Percentiles rank a stretch among this genome's conserved stretches.
Evolutionary conservation across 2,888 invertebrate genomes (phyloP).

Genomic region (Myathropa florea): DNA sequence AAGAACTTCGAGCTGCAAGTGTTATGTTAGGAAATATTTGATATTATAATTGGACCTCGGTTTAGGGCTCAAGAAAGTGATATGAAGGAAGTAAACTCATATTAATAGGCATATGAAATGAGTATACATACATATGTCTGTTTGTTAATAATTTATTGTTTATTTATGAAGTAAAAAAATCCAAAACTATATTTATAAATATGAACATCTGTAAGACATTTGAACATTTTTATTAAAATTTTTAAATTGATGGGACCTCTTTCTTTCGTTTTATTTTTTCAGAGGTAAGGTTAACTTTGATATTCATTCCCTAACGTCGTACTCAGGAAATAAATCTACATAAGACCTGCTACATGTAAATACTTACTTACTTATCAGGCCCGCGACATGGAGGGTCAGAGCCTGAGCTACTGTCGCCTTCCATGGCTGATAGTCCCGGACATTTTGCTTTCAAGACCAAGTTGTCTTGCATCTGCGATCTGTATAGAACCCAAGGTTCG

Average conservation of each 20-base stretch:
- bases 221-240: neutral
- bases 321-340: too few relatives aligned
- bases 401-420: too few relatives aligned
- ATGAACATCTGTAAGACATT: neutral
- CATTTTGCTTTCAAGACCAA: too few relatives aligned
- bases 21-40: neutral
- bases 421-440: too few relatives aligned
- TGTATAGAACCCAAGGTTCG: too few relatives aligned
- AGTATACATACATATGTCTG: neutral
- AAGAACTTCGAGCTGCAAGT: neutral
- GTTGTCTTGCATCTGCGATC: too few relatives aligned
- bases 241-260: neutral
- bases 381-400: too few relatives aligned
- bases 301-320: too few relatives aligned
- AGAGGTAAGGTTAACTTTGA: too few relatives aligned
- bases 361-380: too few relatives aligned
- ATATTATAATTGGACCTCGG: conserved; percentile 18
- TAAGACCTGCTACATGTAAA: too few relatives aligned
- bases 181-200: neutral
- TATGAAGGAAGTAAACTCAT: neutral
- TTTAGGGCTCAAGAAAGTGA: conserved; percentile 38
- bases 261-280: too few relatives aligned
- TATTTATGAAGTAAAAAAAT: neutral
- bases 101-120: neutral
- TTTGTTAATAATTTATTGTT: neutral